A percentile compares a stretch with the other conserved stretches of the same genome.
Conservation (phyloP, 92 coral and sea anemone species). For the Galaxea fascicularis region DNA sequence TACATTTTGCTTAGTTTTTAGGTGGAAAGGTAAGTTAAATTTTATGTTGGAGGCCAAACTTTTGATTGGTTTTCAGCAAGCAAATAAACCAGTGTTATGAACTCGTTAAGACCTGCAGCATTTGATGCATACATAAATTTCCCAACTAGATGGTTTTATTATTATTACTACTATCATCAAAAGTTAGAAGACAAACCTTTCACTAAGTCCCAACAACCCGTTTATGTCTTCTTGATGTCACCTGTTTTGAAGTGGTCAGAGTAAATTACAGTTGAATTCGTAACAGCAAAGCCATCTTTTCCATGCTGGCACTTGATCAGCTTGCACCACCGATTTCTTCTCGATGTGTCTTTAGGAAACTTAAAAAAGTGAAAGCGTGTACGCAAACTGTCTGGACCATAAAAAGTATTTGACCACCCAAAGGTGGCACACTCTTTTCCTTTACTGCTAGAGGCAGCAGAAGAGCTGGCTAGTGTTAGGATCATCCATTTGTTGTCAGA, state of each 20-base stretch:
- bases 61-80: not conserved
- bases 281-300: slow-evolving; percentile 36
- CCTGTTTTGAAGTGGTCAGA: slow-evolving; percentile 43
- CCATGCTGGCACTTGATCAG: slow-evolving; percentile 39
- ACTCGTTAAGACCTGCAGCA: not conserved
- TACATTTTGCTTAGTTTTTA: not conserved
- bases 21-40: not conserved
- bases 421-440: slow-evolving; percentile 52
- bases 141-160: not conserved
- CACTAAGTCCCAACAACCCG: slow-evolving; percentile 49
- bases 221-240: slow-evolving; percentile 29
- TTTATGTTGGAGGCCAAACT: not conserved
- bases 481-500: not conserved
- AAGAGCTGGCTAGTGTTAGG: not conserved
- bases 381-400: slow-evolving; percentile 26
- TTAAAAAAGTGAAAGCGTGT: slow-evolving; percentile 39
- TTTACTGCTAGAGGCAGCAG: slow-evolving; percentile 21
- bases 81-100: not conserved
- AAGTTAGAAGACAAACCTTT: slow-evolving; percentile 27
- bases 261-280: slow-evolving; percentile 38
- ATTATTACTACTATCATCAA: not conserved
- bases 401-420: slow-evolving; percentile 26
- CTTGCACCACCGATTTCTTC: slow-evolving; percentile 47
- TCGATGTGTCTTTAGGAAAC: slow-evolving; percentile 34
- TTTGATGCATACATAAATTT: slow-evolving; percentile 5